These are phyloP conservation scores for Plebejus melissa DNA, from an alignment of 2,888 invertebrate genomes.

Conservation along the genomic window DNA sequence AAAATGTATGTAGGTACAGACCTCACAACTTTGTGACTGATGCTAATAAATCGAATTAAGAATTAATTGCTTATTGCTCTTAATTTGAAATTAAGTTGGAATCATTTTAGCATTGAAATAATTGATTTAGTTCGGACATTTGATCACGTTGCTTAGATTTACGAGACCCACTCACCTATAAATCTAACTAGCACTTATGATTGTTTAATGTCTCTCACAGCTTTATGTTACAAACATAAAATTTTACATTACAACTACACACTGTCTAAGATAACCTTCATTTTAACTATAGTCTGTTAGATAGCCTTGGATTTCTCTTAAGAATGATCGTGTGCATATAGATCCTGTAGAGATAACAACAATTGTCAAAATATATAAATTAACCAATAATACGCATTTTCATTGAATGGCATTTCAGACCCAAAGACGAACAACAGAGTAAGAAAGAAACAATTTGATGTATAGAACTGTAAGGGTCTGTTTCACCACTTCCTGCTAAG, in stretches of 20 bases:
- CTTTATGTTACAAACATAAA: neutral
- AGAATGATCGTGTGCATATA: too few species aligned
- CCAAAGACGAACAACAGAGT: neutral
- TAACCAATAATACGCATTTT: too few species aligned
- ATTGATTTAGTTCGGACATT: conserved; percentile 2
- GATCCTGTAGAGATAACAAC: too few species aligned
- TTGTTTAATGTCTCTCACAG: neutral
- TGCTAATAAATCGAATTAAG: neutral
- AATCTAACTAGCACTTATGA: neutral
- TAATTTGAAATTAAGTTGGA: conserved; percentile 3
- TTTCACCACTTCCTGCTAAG: too few species aligned
- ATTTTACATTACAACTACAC: too few species aligned
- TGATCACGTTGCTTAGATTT: neutral
- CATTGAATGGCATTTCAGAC: too few species aligned
- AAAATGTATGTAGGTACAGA: neutral
- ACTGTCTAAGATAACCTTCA: too few species aligned
- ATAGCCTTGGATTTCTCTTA: too few species aligned
- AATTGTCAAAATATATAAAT: too few species aligned
- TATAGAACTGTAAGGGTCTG: neutral
- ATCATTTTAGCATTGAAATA: neutral
- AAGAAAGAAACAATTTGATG: neutral
- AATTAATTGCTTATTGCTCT: neutral
- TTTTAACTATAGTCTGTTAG: too few species aligned
- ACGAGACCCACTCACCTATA: neutral
- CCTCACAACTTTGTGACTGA: neutral